Base-by-base conservation (phyloP, 1,140 invertebrate species). In the Ostrea denselamellosa region DNA sequence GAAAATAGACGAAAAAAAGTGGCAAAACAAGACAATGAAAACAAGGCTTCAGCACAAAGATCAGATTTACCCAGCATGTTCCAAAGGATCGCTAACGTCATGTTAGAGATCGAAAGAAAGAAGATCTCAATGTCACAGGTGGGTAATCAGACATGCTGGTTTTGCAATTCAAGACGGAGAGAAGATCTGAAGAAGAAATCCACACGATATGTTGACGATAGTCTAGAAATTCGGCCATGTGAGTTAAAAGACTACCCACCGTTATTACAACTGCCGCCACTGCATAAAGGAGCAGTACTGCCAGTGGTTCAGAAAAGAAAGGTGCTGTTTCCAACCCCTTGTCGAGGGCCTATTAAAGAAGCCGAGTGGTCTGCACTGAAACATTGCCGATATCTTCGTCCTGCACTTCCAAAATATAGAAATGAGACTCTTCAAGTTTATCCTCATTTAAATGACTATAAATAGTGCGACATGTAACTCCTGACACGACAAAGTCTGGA, bases 31-130 rank as follows among this genome's bases (percentile, higher is more conserved):
- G 68, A 77, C 9, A 34, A 4, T 28, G 2, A 28, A 5, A 25
- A 77, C 25, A 77, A 34, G 2, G 12, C 22, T 28, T 68, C 65
- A 9, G 25, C 25, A 17, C 68, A 77, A 14, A 8, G 12, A 28
- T 17, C 22, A 77, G 68, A 9, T 0, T 77, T 77, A 28, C 22
- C 68, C 8, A 25, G 25, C 0, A 17, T 77, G 68, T 22, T 77
- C 25, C 68, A 34, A 77, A 22, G 28, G 9, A 77, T 77, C 8
- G 28, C 68, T 28, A 77, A 34, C 10, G 9, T 34, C 14, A 77
- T 77, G 68, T 25, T 77, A 25, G 25, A 77, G 25, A 77, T 77
- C 22, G 68, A 77, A 77, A 77, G 68, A 17, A 34, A 77, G 28
- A 77, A 77, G 14, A 19, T 62, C n/a, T 62, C n/a, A 19, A 19